A percentile compares a stretch with the other conserved stretches of the same genome.
These are phyloP conservation scores for Pao palembangensis DNA, from an alignment of 2,113 vertebrate species.

Conservation along the genomic window DNA sequence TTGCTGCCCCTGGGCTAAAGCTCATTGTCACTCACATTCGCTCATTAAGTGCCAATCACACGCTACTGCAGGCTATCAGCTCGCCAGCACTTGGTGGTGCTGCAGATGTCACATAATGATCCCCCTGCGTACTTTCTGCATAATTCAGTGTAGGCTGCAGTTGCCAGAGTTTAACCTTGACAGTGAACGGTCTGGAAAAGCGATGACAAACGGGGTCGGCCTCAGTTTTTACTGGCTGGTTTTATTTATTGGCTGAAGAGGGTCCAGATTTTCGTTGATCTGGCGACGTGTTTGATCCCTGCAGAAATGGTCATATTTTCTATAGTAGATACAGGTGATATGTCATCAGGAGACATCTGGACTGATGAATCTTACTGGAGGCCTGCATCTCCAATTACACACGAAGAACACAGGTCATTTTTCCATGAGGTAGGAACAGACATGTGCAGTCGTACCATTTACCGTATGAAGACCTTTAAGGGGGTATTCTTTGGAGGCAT, in stretches of 20 bases:
- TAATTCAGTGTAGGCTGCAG: slow-evolving; percentile 54
- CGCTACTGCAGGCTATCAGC: slow-evolving; percentile 66
- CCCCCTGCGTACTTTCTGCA: slow-evolving; percentile 47
- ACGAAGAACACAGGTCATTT: slow-evolving; percentile 31
- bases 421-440: slow-evolving; percentile 20
- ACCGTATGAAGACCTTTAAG: slow-evolving; percentile 10
- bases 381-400: slow-evolving; percentile 15
- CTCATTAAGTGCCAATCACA: slow-evolving; percentile 77
- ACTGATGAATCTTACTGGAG: slow-evolving; percentile 16
- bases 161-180: slow-evolving; percentile 60
- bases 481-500: slow-evolving; percentile 24
- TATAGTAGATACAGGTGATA: neutral
- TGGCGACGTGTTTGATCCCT: slow-evolving; percentile 1
- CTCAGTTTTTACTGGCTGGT: neutral
- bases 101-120: slow-evolving; percentile 66
- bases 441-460: slow-evolving; percentile 11
- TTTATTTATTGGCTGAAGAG: slow-evolving; percentile 3
- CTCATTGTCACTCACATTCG: slow-evolving; percentile 72
- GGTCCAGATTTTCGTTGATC: neutral
- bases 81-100: slow-evolving; percentile 61
- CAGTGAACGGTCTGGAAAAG: slow-evolving; percentile 45
- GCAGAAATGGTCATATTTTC: slow-evolving; percentile 1
- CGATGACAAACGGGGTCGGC: slow-evolving; percentile 15
- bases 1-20: slow-evolving; percentile 60
- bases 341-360: slow-evolving; percentile 6